Evolutionary conservation across 2,888 invertebrate species (phyloP).

Genomic region (Erebia aethiops): DNA sequence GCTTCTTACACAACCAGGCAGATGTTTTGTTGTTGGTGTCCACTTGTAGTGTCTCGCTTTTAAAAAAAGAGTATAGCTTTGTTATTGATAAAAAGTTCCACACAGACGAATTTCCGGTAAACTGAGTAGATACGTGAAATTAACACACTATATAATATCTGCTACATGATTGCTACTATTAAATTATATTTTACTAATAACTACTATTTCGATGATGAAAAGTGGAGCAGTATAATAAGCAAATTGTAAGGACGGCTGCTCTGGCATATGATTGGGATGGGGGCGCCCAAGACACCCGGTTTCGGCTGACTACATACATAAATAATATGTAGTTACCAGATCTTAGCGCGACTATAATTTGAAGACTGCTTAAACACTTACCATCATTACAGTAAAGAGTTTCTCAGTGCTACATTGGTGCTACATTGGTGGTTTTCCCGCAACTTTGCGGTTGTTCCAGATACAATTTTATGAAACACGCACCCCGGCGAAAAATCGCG

Average conservation of each 20-base stretch:
- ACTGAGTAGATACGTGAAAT: not conserved
- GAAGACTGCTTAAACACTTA: not conserved
- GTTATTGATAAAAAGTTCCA: not conserved
- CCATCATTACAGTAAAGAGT: not conserved
- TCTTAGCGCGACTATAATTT: too few species aligned
- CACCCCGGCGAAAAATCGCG: not conserved
- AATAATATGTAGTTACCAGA: too few species aligned
- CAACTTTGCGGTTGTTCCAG: not conserved
- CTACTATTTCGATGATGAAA: too few species aligned
- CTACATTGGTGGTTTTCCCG: not conserved
- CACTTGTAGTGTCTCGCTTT: not conserved
- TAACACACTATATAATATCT: not conserved
- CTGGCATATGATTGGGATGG: too few species aligned
- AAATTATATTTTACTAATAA: too few species aligned
- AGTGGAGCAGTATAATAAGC: too few species aligned
- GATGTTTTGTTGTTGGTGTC: not conserved
- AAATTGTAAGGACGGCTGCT: too few species aligned
- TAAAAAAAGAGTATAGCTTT: not conserved
- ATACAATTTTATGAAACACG: not conserved
- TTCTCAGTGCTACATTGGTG: not conserved
- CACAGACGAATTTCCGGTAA: conserved; percentile 2
- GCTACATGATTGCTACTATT: not conserved
- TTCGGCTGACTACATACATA: too few species aligned
- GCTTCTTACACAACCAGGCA: not conserved
- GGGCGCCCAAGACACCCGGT: too few species aligned